A percentile compares a stretch with the other conserved stretches of the same genome.
These are phyloP conservation scores for Tringa solitaria DNA, from an alignment of 2,113 vertebrate species.

Conservation along the genomic window DNA sequence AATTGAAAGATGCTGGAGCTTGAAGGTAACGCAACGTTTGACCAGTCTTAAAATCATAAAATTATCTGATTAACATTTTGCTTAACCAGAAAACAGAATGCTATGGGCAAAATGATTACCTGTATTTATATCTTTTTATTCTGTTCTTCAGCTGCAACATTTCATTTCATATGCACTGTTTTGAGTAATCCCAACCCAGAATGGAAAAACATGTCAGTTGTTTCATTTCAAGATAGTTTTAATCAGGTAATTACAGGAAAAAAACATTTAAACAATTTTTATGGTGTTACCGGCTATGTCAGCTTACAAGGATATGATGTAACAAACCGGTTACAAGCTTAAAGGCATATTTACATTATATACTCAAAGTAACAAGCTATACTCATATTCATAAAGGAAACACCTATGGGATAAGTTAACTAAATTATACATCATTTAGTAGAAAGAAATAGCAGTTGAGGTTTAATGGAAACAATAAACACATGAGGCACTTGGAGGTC, in stretches of 20 bases:
- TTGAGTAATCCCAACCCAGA: conserved; percentile 30
- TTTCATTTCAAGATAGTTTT: conserved; percentile 76
- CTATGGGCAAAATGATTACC: not conserved
- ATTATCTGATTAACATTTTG: not conserved
- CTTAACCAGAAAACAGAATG: not conserved
- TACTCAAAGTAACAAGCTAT: conserved; percentile 89
- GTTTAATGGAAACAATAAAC: conserved; percentile 87
- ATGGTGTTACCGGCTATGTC: conserved; percentile 90
- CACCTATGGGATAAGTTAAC: conserved; percentile 87
- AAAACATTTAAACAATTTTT: conserved; percentile 87
- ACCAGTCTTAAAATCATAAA: not conserved
- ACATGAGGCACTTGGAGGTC: conserved; percentile 94
- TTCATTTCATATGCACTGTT: not conserved
- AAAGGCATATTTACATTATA: conserved; percentile 94
- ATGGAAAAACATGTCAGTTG: conserved; percentile 54
- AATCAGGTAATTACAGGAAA: conserved; percentile 73
- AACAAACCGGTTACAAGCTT: conserved; percentile 94
- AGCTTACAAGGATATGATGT: conserved; percentile 92
- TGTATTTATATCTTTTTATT: not conserved
- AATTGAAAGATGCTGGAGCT: not conserved
- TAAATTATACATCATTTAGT: conserved; percentile 88
- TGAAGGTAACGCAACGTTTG: not conserved
- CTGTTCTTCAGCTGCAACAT: not conserved
- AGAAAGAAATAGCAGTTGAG: conserved; percentile 83
- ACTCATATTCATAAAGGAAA: conserved; percentile 84